These are phyloP conservation scores for Melanerpes formicivorus DNA, from an alignment of 2,113 vertebrate species.

Conservation along the genomic window DNA sequence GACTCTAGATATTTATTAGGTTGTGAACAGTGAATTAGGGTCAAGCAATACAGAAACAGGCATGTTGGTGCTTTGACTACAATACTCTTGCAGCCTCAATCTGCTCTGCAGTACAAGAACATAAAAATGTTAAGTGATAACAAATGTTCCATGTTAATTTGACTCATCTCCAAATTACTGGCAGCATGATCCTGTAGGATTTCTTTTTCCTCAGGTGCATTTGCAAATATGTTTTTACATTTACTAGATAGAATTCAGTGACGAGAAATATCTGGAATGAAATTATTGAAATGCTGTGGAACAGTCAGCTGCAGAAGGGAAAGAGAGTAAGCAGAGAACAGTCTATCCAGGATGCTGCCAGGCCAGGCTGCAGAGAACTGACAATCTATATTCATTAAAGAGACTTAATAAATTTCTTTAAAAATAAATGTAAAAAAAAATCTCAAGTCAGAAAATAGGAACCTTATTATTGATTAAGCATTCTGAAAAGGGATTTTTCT, in stretches of 20 bases:
- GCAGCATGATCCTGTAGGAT: not conserved
- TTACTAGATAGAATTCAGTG: slow-evolving; percentile 12
- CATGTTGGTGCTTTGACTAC: not conserved
- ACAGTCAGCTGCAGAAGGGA: not conserved
- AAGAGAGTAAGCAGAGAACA: not conserved
- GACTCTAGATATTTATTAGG: not conserved
- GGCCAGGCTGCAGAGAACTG: not conserved
- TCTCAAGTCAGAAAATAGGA: slow-evolving; percentile 42
- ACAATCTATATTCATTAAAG: slow-evolving; percentile 23
- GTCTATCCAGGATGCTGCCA: not conserved
- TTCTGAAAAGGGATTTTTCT: slow-evolving; percentile 53
- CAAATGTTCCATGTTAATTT: not conserved
- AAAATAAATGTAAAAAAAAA: not conserved
- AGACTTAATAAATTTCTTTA: slow-evolving; percentile 38
- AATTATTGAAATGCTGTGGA: not conserved
- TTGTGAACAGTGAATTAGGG: not conserved
- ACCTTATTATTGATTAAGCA: slow-evolving; percentile 69
- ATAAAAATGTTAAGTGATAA: not conserved
- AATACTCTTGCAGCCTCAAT: not conserved
- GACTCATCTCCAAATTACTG: slow-evolving; percentile 10
- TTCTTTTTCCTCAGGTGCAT: slow-evolving; percentile 19
- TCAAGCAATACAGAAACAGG: not conserved
- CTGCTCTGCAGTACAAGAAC: not conserved
- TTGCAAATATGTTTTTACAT: slow-evolving; percentile 41
- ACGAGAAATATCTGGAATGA: slow-evolving; percentile 35